Evolutionary conservation across 2,888 invertebrate species (phyloP), one percentile per base, ranked within the genome.

Genomic region (Serrognathus titanus): DNA sequence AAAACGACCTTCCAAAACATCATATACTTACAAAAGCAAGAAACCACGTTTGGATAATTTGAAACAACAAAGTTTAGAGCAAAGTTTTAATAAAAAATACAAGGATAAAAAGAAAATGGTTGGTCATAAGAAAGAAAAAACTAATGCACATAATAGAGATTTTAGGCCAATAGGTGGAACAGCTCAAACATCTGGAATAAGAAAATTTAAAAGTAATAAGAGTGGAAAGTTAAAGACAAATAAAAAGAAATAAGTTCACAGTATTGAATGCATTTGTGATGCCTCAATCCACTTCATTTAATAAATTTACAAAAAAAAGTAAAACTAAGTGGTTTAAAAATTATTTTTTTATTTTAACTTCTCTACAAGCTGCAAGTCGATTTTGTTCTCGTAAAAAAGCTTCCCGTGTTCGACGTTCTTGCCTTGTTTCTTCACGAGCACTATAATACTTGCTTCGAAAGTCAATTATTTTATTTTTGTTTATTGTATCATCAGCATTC

Each of bases 361-460:
- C 43, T 55, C 58, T 61, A 59, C 64, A 64, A 60, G 61, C 65
- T 56, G 64, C 68, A 41, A 71, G 60, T 63, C 72, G 66, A 57
- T 73, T 72, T 51, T 71, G 67, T 60, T 71, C 67, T 43, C 74
- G 65, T n/a, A 69, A 51, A 47, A 66, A 63, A 3, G 75, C 74
- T 51, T 80, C 79, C 31, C 78, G 80, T 56, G 74, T 69, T 49
- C 84, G 74, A 52, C 83, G 80, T 64, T 88, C 88, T 53, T 81
- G 81, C 1, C 91, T 80, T 0, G 86, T 82, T 69, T 85, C 85
- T 53, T 89, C 84, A 1, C 86, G 81, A 20, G 83, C 79, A 48
- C 85, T 81, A 69, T 90, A 91, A 75, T 90, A 92, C 65, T 88
- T 88, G 57, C 85, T 83, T 58, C 87, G 75, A 65, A 84, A 84